Evolutionary conservation across 1,140 invertebrate genomes (phyloP), one percentile per base, ranked within the genome.

Genomic region (Euborellia annulipes): DNA sequence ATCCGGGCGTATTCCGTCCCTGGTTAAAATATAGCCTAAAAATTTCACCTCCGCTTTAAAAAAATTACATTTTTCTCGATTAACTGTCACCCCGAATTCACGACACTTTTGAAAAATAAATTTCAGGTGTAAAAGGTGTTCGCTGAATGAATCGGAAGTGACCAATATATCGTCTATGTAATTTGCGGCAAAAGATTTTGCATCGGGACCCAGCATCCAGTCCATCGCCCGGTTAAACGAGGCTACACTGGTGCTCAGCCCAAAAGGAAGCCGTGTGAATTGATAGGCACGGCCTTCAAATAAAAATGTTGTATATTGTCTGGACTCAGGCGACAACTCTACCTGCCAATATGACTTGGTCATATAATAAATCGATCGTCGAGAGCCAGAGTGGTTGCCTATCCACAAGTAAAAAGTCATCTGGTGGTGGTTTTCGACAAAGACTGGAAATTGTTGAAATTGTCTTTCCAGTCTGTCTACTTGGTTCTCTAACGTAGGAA

Each of bases 341-440:
- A 70, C 50, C 46, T 72, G 66, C 50, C 57, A 60, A 48, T 64
- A 70, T 0, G 65, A 66, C 9, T 50, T 52, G 0, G 40, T 41
- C n/a, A n/a, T n/a, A n/a, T n/a, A n/a, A n/a, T 3, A 65, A 36
- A 52, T 70, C 66, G 1, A 70, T 30, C 0, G 54, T 50, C 3
- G 56, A 50, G 41, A 69, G 66, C 34, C 22, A 52, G 54, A 4
- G 40, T 51, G 7, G 52, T 37, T 0, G 55, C 58, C 1, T 43
- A 45, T 11, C 68, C 34, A 3, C 36, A 41, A 43, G 59, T 51
- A 4, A 67, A 46, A 9, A 19, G 8, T 42, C 41, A n/a, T 21
- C 21, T 17, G 14, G 8, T 11, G 17, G 3, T 14, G 9, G 8
- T n/a, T n/a, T n/a, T n/a, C n/a, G n/a, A n/a, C n/a, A n/a, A n/a